Evolutionary conservation across 2,888 invertebrate species (phyloP).

Genomic region (Ennomos fuscantarius): DNA sequence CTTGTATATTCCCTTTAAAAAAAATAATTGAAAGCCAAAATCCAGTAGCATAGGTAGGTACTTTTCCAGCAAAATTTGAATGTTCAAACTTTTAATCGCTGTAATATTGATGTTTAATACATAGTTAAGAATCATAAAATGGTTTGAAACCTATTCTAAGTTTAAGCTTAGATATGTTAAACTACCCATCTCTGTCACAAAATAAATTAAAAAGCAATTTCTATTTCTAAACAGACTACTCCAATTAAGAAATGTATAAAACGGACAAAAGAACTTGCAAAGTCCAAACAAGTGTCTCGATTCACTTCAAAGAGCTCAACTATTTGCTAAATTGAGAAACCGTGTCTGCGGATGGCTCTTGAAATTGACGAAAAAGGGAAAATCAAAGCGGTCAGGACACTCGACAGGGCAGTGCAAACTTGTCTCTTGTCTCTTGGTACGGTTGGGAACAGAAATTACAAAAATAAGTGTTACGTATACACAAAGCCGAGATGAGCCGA

Average conservation of each 20-base stretch:
- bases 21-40: too few relatives aligned
- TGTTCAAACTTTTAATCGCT: too few relatives aligned
- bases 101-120: too few relatives aligned
- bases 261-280: slow-evolving; percentile 19
- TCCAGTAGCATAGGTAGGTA: too few relatives aligned
- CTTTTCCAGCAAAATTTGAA: too few relatives aligned
- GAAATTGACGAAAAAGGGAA: slow-evolving; percentile 61
- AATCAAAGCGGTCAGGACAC: slow-evolving; percentile 65
- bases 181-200: too few relatives aligned
- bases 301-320: slow-evolving; percentile 52
- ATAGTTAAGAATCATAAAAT: too few relatives aligned
- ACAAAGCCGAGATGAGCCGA: too few relatives aligned
- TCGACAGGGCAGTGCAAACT: slow-evolving; percentile 42
- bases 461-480: background rate
- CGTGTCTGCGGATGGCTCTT: slow-evolving; percentile 63
- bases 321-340: slow-evolving; percentile 76
- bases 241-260: slow-evolving; percentile 19
- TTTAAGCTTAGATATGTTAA: too few relatives aligned
- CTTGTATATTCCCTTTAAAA: too few relatives aligned
- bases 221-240: background rate
- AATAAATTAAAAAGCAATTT: background rate
- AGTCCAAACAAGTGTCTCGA: slow-evolving; percentile 47
- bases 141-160: too few relatives aligned
- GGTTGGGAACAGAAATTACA: slow-evolving; percentile 7
- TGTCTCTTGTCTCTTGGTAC: slow-evolving; percentile 23